A percentile compares a stretch with the other conserved stretches of the same genome.
These are phyloP conservation scores for Heliothis peltigera DNA, from an alignment of 2,888 invertebrate species.

Conservation along the genomic window DNA sequence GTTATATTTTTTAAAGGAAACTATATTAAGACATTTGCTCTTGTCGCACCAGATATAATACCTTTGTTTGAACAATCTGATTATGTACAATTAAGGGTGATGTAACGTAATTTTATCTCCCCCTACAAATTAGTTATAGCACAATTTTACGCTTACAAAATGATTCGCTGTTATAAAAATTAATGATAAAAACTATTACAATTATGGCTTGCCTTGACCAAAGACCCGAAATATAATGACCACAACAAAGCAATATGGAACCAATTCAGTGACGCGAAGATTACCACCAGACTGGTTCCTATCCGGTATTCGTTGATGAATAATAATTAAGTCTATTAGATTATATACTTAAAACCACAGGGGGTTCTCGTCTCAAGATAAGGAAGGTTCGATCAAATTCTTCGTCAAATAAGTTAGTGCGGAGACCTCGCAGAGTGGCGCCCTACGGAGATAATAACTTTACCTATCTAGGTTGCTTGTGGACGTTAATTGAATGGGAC, in stretches of 20 bases:
- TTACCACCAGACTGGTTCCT: constrained; percentile 72
- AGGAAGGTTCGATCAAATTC: constrained; percentile 59
- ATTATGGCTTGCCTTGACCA: constrained; percentile 69
- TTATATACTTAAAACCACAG: constrained; percentile 68
- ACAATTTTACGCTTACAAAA: constrained; percentile 55
- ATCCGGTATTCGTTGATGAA: constrained; percentile 72
- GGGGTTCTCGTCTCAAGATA: constrained; percentile 62
- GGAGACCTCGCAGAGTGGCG: constrained; percentile 44
- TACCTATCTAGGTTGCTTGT: constrained; percentile 46
- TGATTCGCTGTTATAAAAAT: constrained; percentile 53
- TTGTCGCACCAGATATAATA: constrained; percentile 74
- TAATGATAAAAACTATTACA: constrained; percentile 48
- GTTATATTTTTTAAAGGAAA: constrained; percentile 68
- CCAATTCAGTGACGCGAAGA: constrained; percentile 63
- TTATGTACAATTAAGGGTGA: constrained; percentile 76
- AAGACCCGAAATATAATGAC: constrained; percentile 66
- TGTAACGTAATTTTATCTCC: constrained; percentile 72
- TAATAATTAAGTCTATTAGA: constrained; percentile 76
- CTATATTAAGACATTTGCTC: constrained; percentile 73
- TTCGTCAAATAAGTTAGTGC: constrained; percentile 47
- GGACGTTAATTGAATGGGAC: constrained; percentile 34
- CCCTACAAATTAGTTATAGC: constrained; percentile 56
- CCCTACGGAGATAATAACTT: constrained; percentile 59
- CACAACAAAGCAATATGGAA: constrained; percentile 64
- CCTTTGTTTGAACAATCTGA: constrained; percentile 76